phyloP scores from a whole-genome alignment of 37 sponge, comb jelly and placozoan species.

The Dysidea cf. avara region DNA sequence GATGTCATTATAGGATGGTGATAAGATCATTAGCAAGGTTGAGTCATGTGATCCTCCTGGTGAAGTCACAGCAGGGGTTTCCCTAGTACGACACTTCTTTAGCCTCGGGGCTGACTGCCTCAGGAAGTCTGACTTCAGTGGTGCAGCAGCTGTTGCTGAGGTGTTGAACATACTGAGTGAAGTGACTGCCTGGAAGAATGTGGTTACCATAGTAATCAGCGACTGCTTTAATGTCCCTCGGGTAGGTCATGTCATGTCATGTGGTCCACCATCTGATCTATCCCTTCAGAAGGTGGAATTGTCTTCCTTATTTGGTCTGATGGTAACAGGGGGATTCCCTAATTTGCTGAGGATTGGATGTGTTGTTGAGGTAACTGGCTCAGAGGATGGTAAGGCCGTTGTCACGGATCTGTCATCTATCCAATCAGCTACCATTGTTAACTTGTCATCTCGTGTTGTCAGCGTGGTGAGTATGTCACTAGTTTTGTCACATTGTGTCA shows the following conservation, averaged over 20 bases:
- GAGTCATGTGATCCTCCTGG: neutral
- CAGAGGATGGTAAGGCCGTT: too few species aligned
- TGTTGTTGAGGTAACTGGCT: too few species aligned
- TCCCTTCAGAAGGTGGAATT: slow-evolving; percentile 49
- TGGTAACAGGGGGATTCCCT: slow-evolving; percentile 78
- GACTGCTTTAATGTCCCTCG: slow-evolving; percentile 11
- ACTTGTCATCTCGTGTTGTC: too few species aligned
- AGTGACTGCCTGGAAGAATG: slow-evolving; percentile 50
- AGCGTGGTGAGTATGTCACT: too few species aligned
- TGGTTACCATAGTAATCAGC: slow-evolving; percentile 32
- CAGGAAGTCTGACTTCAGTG: slow-evolving; percentile 45
- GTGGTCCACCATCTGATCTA: neutral
- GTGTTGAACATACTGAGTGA: slow-evolving; percentile 52
- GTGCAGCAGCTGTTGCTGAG: slow-evolving; percentile 51
- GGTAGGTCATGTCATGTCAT: neutral
- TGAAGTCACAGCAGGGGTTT: slow-evolving; percentile 26
- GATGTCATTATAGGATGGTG: too few species aligned
- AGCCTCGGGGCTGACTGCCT: slow-evolving; percentile 48
- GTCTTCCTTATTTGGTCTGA: slow-evolving; percentile 55
- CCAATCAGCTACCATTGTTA: too few species aligned
- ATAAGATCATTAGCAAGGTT: too few species aligned
- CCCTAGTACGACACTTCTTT: slow-evolving; percentile 53
- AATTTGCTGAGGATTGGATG: neutral
- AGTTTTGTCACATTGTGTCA: too few species aligned
- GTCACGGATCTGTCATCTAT: too few species aligned